Evolutionary conservation across 1,140 invertebrate species (phyloP).

Genomic region (Phortica variegata): DNA sequence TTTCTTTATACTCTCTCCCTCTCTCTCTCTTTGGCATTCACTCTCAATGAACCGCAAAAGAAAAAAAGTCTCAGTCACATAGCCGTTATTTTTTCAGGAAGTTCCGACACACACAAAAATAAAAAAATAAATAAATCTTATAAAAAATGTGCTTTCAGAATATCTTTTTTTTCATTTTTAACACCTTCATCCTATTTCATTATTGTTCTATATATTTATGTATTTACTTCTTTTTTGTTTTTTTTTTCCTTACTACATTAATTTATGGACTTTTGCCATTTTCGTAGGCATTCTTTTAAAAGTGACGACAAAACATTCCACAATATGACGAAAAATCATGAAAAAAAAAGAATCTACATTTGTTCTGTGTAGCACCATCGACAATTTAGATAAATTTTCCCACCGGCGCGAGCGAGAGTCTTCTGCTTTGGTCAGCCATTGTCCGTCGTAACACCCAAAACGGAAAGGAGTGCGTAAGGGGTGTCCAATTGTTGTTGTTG

Average conservation of each 20-base stretch:
- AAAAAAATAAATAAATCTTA: too few relatives aligned
- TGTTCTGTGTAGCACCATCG: constrained; percentile 47
- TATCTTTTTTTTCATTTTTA: constrained; percentile 32
- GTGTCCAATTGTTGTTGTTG: too few relatives aligned
- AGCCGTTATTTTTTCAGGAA: too few relatives aligned
- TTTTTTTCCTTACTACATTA: constrained; percentile 24
- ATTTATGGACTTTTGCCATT: constrained; percentile 55
- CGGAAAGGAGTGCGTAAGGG: too few relatives aligned
- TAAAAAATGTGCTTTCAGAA: too few relatives aligned
- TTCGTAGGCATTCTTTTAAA: constrained; percentile 40
- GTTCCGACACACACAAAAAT: too few relatives aligned
- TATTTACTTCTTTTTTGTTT: constrained; percentile 21
- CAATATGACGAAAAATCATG: constrained; percentile 51
- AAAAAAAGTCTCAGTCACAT: too few relatives aligned
- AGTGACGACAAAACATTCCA: constrained; percentile 58
- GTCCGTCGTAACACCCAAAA: too few relatives aligned
- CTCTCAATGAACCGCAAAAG: too few relatives aligned
- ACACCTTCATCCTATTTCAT: constrained; percentile 56
- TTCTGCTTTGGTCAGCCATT: too few relatives aligned
- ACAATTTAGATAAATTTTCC: constrained; percentile 58
- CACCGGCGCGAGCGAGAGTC: constrained; percentile 31
- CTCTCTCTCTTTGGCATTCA: too few relatives aligned
- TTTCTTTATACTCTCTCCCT: too few relatives aligned
- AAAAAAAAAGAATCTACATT: constrained; percentile 13
- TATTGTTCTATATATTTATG: constrained; percentile 14